Base-by-base conservation (phyloP, 2,888 invertebrate genomes). In the Lasioglossum calceatum region DNA sequence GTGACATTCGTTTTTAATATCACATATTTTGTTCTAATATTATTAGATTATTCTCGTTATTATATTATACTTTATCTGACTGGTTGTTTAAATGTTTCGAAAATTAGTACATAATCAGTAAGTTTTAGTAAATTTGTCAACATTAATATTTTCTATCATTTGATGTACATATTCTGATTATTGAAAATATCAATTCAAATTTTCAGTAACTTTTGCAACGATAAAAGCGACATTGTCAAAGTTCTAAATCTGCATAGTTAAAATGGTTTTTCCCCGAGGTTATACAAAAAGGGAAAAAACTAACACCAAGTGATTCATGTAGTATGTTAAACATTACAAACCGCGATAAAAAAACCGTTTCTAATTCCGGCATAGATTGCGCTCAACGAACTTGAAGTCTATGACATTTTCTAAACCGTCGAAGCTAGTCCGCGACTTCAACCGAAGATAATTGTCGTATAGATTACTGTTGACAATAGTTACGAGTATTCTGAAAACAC, bases 291-390 rank as follows among this genome's bases (percentile, higher is more conserved):
- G 10, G 10, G 5, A 72, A 58, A n/a, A 78, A 73, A 58, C 16
- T 12, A 44, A 64, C n/a, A 42, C 67, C 7, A 70, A 70, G 44
- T 84, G 73, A 81, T 12, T 61, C 42, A 74, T 47, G 19, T 16
- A 32, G 10, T 54, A 4, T 42, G 27, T 32, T 50, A 27, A 47
- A 70, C 12, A 79, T 50, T 71, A 36, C 23, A 61, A 82, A 54
- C 10, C 32, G 12, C 4, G 44, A 19, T 10, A 32, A 36, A 23
- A 54, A 70, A 27, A 36, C 27, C 27, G 42, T 50, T 72, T 78
- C 58, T 50, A 23, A 32, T 67, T 64, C 36, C n/a, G 42, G 42
- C 27, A 82, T 50, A 36, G 82, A 50, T 74, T 79, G 27, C 54
- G 23, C 39, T 23, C n/a, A 73, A 73, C 4, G 36, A 42, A 42